Percentiles rank a stretch among this genome's conserved stretches.
Evolutionary conservation across 2,888 invertebrate species (phyloP).

Genomic region (Xanthia icteritia): DNA sequence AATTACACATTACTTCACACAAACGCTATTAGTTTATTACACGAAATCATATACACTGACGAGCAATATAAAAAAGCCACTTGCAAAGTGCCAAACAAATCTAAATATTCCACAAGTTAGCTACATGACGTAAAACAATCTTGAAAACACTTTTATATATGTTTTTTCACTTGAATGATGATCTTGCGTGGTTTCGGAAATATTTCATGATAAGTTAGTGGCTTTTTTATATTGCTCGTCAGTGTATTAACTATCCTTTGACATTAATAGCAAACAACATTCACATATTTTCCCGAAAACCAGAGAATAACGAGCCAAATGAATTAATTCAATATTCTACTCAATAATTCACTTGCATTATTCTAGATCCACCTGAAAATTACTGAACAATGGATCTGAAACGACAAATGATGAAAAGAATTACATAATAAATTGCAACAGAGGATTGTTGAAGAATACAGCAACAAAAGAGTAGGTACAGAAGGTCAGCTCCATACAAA

Average conservation of each 20-base stretch:
- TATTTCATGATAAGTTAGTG: too few species aligned
- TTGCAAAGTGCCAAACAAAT: too few species aligned
- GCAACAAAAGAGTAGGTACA: background rate
- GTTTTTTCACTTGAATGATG: too few species aligned
- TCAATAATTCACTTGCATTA: slow-evolving; percentile 31
- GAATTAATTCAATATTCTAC: slow-evolving; percentile 22
- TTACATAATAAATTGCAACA: slow-evolving; percentile 76
- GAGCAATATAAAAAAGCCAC: too few species aligned
- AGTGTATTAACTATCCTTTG: background rate
- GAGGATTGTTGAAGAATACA: slow-evolving; percentile 73
- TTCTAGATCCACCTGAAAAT: slow-evolving; percentile 32
- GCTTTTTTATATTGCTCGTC: too few species aligned
- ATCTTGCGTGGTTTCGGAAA: too few species aligned
- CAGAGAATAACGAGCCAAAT: slow-evolving; percentile 11
- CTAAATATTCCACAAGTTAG: too few species aligned
- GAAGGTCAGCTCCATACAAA: background rate
- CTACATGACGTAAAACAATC: too few species aligned
- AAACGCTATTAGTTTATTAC: background rate
- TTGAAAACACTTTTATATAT: too few species aligned
- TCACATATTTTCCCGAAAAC: background rate
- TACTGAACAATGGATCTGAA: slow-evolving; percentile 62
- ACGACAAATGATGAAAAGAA: slow-evolving; percentile 73
- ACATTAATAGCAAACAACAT: slow-evolving; percentile 7
- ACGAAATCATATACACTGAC: background rate
- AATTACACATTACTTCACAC: background rate